Evolutionary conservation across 2,888 invertebrate species (phyloP), one percentile per base, ranked within the genome.

Genomic region (Agrilus mali): DNA sequence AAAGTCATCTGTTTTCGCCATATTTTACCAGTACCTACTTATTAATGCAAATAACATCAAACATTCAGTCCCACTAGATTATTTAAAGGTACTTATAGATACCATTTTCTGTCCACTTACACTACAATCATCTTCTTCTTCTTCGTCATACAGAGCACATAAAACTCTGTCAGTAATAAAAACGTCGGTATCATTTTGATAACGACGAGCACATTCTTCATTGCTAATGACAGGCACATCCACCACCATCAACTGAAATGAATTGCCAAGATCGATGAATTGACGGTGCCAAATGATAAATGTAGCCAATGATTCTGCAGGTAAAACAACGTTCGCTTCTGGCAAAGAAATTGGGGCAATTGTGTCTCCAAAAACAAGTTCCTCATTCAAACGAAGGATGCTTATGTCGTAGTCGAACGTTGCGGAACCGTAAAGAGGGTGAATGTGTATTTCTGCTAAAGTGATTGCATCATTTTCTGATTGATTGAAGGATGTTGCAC

Each of bases 121-220:
- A 66, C 74, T 84, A 63, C 86, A 86, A 4, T 85, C 82, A 65
- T 86, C 86, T 44, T 77, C 77, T 37, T 75, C 74, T 7, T 86
- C 86, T 33, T 79, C 71, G 5, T 16, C 65, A 57, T 74, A 78
- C 1, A 85, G 86, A 7, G 86, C 86, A 56, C 86, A 86, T 52
- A 86, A 56, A 83, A 84, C 84, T 60, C 82, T 82, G 31, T 78
- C 79, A 0, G 81, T 82, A 46, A 86, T 82, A 3, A 3, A 17
- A 52, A 77, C 75, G 40, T 71, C 67, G 36, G 75, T 75, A 61
- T 84, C 84, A 7, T 20, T 6, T 4, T 5, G 1, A 10, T 74
- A 78, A 1, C 76, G 75, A 48, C 73, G 68, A 14, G 73, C 74
- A 59, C 84, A 85, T 27, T 79, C 79, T 0, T 46, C 60, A 51